Percentiles rank a stretch among this genome's conserved stretches.
These are phyloP conservation scores for Abrostola triplasia DNA, from an alignment of 2,888 invertebrate species.

Conservation along the genomic window DNA sequence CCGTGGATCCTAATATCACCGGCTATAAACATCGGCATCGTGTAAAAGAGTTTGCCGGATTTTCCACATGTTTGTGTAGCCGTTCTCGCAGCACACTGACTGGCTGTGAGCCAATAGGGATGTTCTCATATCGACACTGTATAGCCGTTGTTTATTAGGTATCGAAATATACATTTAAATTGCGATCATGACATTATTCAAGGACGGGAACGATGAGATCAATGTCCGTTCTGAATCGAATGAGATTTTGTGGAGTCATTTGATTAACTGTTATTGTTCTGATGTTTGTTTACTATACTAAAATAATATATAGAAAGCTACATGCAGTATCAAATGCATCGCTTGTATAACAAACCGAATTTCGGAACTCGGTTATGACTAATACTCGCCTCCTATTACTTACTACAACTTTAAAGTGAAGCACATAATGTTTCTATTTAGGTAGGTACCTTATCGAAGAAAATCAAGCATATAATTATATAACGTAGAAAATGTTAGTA, in stretches of 20 bases:
- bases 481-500: conserved; percentile 1
- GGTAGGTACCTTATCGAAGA: neutral
- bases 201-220: conserved; percentile 26
- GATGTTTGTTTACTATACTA: neutral
- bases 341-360: neutral
- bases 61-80: conserved; percentile 35
- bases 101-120: conserved; percentile 49
- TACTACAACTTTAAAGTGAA: too few relatives aligned
- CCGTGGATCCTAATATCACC: conserved; percentile 31
- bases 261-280: conserved; percentile 3
- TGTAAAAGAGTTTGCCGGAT: conserved; percentile 40
- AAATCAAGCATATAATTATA: neutral
- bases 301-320: too few relatives aligned
- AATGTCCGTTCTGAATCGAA: conserved; percentile 17
- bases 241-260: conserved; percentile 20
- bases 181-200: conserved; percentile 41
- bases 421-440: neutral
- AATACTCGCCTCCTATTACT: too few relatives aligned
- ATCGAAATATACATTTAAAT: conserved; percentile 36
- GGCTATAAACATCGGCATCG: conserved; percentile 33
- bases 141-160: conserved; percentile 35
- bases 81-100: conserved; percentile 38
- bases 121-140: conserved; percentile 40
- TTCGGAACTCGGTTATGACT: neutral
- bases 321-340: too few relatives aligned